Conservation (phyloP, 2,797 vertebrate species). For the Psittacula echo region DNA sequence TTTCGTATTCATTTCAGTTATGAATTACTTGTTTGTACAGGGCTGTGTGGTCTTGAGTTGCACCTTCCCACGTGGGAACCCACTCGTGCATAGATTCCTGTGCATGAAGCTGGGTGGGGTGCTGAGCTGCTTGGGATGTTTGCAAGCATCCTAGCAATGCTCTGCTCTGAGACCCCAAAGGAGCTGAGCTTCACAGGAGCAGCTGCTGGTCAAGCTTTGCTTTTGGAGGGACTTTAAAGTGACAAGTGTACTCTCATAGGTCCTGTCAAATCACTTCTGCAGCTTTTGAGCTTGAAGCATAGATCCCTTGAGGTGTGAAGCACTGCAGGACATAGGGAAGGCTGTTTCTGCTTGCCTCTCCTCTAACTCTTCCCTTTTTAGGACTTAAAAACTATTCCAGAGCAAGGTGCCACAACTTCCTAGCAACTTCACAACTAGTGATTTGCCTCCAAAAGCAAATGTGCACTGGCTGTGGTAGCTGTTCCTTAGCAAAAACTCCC, state of each 20-base stretch:
- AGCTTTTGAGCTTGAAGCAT: neutral
- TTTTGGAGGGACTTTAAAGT: neutral
- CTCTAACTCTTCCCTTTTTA: constrained; percentile 9
- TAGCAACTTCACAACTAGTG: neutral
- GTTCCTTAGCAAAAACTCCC: neutral
- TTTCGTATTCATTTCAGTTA: neutral
- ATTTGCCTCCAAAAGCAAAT: neutral
- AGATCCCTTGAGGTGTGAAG: neutral
- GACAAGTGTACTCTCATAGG: neutral
- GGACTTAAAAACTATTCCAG: neutral
- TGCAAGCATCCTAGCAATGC: neutral
- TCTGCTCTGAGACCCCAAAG: neutral
- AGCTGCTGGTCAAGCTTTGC: neutral
- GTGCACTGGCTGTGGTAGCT: neutral
- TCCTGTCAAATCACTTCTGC: neutral
- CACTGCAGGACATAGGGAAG: neutral
- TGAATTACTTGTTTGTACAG: neutral
- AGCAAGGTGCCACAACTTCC: neutral
- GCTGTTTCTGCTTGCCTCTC: neutral
- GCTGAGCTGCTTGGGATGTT: neutral
- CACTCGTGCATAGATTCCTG: fast-evolving
- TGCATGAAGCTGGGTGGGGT: neutral
- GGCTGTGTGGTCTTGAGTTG: neutral
- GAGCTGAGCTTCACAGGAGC: neutral
- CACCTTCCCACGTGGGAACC: neutral